These are phyloP conservation scores for Pipistrellus pipistrellus DNA, from an alignment of 2,797 vertebrate species.

Conservation along the genomic window DNA sequence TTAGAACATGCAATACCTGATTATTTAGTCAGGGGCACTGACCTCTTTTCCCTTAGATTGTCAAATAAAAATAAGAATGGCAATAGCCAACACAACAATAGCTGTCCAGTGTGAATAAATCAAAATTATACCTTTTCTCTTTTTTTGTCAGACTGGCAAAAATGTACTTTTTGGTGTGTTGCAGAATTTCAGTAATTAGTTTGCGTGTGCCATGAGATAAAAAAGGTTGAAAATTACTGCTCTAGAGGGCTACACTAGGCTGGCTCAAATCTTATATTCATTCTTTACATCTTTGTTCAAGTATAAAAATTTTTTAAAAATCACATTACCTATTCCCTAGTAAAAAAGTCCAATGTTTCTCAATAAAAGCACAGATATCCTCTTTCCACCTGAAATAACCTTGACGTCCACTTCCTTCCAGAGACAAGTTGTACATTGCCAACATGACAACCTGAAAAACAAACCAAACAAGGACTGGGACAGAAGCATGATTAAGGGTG, in stretches of 20 bases:
- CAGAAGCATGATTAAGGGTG: neutral
- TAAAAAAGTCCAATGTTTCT: conserved; percentile 98
- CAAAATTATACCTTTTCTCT: neutral
- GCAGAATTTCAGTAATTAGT: neutral
- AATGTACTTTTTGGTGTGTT: neutral
- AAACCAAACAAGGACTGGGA: conserved; percentile 24
- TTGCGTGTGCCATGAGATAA: neutral
- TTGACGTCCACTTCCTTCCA: conserved; percentile 97
- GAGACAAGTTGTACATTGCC: conserved; percentile 98
- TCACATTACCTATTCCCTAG: conserved; percentile 93
- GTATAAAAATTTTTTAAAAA: conserved; percentile 18
- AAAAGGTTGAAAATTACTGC: neutral
- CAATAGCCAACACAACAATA: neutral
- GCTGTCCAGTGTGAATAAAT: neutral
- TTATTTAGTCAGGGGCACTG: neutral
- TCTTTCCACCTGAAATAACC: conserved; percentile 99
- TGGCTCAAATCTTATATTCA: neutral
- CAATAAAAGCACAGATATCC: conserved; percentile 98
- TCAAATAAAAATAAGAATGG: neutral
- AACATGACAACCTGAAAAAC: conserved; percentile 97
- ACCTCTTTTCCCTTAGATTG: neutral
- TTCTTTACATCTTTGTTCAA: conserved; percentile 9
- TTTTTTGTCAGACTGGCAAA: neutral
- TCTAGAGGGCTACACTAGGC: neutral
- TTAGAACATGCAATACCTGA: neutral